Percentiles rank a stretch among this genome's conserved stretches.
phyloP scores from a whole-genome alignment of 2,113 vertebrate species.

The Lutjanus erythropterus region DNA sequence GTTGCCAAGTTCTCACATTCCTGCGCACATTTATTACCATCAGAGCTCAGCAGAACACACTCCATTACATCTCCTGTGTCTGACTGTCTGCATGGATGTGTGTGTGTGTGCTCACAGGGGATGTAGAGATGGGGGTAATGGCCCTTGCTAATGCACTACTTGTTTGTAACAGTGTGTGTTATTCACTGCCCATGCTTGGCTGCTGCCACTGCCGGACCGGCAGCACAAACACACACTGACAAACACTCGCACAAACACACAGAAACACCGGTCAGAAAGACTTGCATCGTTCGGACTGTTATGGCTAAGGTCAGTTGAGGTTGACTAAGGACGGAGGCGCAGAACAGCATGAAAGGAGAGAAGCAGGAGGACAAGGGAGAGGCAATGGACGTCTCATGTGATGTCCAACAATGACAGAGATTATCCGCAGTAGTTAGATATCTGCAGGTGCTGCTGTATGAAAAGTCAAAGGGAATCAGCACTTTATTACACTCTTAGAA shows the following conservation, averaged over 20 bases:
- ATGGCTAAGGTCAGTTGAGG: too few species aligned
- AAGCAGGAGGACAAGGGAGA: too few species aligned
- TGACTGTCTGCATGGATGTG: constrained; percentile 22
- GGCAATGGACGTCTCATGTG: too few species aligned
- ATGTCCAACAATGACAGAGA: too few species aligned
- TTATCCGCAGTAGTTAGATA: too few species aligned
- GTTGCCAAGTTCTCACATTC: constrained; percentile 11
- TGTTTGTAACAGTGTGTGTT: constrained; percentile 64
- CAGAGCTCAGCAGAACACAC: constrained; percentile 39
- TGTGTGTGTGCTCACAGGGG: constrained; percentile 12
- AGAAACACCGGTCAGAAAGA: too few species aligned
- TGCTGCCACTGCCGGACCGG: constrained; percentile 14
- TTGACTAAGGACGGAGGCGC: too few species aligned
- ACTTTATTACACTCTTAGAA: too few species aligned
- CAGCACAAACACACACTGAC: not conserved
- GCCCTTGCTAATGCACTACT: constrained; percentile 64
- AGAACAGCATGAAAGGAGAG: too few species aligned
- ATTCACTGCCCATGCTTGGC: constrained; percentile 45
- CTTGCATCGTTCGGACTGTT: too few species aligned
- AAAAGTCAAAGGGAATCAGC: too few species aligned
- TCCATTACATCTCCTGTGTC: constrained; percentile 43
- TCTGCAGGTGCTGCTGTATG: too few species aligned
- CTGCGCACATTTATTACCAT: constrained; percentile 34
- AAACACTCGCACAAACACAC: not conserved
- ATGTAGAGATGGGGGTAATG: constrained; percentile 55